Evolutionary conservation across 1,140 invertebrate genomes (phyloP).

Genomic region (Contarinia nasturtii): DNA sequence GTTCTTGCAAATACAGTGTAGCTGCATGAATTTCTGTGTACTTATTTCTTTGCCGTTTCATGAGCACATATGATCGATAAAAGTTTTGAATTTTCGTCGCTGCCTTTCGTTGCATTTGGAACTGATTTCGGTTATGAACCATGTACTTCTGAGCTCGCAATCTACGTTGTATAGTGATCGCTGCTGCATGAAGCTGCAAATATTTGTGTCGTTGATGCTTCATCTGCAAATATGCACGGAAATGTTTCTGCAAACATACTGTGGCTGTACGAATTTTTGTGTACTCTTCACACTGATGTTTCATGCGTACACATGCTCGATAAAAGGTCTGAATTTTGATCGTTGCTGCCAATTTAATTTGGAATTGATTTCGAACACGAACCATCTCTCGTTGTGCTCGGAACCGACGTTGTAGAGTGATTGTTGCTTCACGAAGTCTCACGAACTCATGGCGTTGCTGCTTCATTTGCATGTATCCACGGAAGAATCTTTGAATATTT

Average conservation of each 20-base stretch:
- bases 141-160: conserved; percentile 17
- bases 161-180: conserved; percentile 21
- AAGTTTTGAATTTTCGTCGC: neutral
- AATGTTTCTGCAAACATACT: too few relatives aligned
- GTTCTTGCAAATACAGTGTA: neutral
- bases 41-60: conserved; percentile 10
- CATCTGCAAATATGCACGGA: too few relatives aligned
- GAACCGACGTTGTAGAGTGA: conserved; percentile 27
- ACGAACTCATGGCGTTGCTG: conserved; percentile 14
- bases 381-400: conserved; percentile 21
- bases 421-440: conserved; percentile 13
- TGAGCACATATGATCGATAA: conserved; percentile 5
- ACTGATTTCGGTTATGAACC: conserved; percentile 9
- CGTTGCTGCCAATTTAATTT: too few relatives aligned
- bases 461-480: conserved; percentile 17
- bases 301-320: too few relatives aligned
- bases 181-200: conserved; percentile 13
- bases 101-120: neutral
- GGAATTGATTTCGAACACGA: neutral
- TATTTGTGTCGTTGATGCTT: conserved; percentile 16
- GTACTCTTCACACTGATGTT: too few relatives aligned
- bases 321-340: too few relatives aligned
- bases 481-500: conserved; percentile 25
- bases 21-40: conserved; percentile 11
- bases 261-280: too few relatives aligned